These are phyloP conservation scores for Drosophila putrida DNA, from an alignment of 2,888 invertebrate genomes.

Conservation along the genomic window DNA sequence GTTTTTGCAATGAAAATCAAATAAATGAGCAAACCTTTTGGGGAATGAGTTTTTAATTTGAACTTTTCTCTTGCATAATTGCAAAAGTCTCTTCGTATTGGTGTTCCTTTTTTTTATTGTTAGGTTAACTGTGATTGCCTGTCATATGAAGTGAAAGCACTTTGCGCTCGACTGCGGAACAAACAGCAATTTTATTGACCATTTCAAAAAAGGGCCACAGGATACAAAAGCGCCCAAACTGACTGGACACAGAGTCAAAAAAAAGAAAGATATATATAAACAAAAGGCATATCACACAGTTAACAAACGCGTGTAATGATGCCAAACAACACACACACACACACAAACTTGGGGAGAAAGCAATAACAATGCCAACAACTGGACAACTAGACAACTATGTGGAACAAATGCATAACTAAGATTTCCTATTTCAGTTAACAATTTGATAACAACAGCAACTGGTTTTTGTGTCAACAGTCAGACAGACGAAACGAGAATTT, in stretches of 20 bases:
- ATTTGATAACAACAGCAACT: constrained; percentile 70
- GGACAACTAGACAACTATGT: constrained; percentile 46
- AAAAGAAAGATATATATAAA: constrained; percentile 9
- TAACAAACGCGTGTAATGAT: constrained; percentile 67
- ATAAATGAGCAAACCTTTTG: constrained; percentile 56
- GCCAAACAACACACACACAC: constrained; percentile 38
- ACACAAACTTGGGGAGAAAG: constrained; percentile 12
- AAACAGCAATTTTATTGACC: constrained; percentile 66
- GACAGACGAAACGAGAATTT: constrained; percentile 45
- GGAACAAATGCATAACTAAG: constrained; percentile 72
- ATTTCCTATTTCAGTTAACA: constrained; percentile 80
- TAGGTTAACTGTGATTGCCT: constrained; percentile 70
- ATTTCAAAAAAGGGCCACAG: constrained; percentile 58
- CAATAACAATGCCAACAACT: constrained; percentile 35
- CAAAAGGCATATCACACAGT: constrained; percentile 61
- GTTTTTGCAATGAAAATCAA: constrained; percentile 55
- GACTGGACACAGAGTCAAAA: not conserved
- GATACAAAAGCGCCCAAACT: constrained; percentile 15
- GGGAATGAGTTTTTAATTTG: constrained; percentile 64
- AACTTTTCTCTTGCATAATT: constrained; percentile 42
- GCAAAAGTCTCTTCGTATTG: constrained; percentile 23
- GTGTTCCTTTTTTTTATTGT: constrained; percentile 59
- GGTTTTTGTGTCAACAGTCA: constrained; percentile 67
- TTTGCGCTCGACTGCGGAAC: constrained; percentile 58
- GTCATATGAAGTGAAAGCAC: constrained; percentile 59